phyloP scores from a whole-genome alignment of 2,888 invertebrate species.

The Leucoptera coffeella region DNA sequence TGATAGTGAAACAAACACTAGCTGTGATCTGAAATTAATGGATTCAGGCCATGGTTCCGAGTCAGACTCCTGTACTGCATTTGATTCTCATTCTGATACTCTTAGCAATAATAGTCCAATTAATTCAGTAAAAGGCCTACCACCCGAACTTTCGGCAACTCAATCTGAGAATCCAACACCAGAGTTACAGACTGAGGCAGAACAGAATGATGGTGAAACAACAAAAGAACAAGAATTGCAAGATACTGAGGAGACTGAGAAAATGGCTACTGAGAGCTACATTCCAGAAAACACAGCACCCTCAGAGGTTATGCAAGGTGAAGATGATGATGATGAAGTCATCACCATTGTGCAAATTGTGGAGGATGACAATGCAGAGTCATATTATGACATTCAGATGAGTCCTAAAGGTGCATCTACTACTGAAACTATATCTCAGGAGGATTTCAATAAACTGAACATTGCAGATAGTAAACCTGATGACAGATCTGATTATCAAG shows the following conservation, averaged over 20 bases:
- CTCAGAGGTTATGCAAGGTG: slow-evolving; percentile 9
- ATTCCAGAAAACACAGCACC: neutral
- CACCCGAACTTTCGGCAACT: slow-evolving; percentile 5
- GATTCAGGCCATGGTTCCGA: slow-evolving; percentile 41
- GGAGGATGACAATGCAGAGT: slow-evolving; percentile 36
- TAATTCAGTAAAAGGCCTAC: slow-evolving; percentile 12
- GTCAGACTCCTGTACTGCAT: slow-evolving; percentile 39
- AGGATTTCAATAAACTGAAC: slow-evolving; percentile 33
- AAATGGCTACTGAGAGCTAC: slow-evolving; percentile 2
- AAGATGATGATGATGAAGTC: slow-evolving; percentile 39
- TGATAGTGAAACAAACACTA: slow-evolving; percentile 46
- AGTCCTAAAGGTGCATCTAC: slow-evolving; percentile 17
- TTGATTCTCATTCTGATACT: slow-evolving; percentile 27
- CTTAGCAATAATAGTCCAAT: slow-evolving; percentile 22
- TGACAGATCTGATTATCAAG: too few relatives aligned
- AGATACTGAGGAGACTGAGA: slow-evolving; percentile 6
- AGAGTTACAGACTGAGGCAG: neutral
- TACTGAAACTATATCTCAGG: slow-evolving; percentile 7
- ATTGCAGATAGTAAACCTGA: slow-evolving; percentile 13
- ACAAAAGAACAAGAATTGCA: neutral
- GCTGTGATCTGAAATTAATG: slow-evolving; percentile 31
- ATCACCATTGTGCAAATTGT: slow-evolving; percentile 46
- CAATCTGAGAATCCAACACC: neutral
- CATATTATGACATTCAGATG: slow-evolving; percentile 33
- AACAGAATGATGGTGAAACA: neutral